These are phyloP conservation scores for Pseudorhiza aurosa DNA, from an alignment of 30 jellyfish, hydroid and myxozoan species.

Conservation along the genomic window DNA sequence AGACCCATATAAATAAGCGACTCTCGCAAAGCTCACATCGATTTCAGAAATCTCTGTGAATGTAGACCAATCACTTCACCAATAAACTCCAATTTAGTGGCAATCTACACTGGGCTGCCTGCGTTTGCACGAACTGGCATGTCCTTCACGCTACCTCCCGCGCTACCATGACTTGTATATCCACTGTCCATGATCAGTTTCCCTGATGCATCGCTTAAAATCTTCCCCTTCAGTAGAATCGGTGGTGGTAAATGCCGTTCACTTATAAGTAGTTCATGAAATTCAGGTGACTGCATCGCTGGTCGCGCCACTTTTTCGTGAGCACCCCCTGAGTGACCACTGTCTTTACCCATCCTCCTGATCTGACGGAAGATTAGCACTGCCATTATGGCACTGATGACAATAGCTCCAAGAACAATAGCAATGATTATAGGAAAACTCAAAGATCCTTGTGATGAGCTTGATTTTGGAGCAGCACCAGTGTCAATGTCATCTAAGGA, in stretches of 20 bases:
- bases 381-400: conserved; percentile 48
- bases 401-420: conserved; percentile 67
- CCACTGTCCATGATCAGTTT: conserved; percentile 66
- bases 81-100: too few relatives aligned
- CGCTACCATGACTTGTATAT: conserved; percentile 71
- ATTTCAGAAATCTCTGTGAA: too few relatives aligned
- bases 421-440: conserved; percentile 76
- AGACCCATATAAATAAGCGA: too few relatives aligned
- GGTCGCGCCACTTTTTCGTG: conserved; percentile 4
- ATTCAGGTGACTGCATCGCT: conserved; percentile 35
- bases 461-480: neutral
- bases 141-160: conserved; percentile 63
- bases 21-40: too few relatives aligned
- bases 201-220: conserved; percentile 13
- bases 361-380: conserved; percentile 55
- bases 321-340: conserved; percentile 4
- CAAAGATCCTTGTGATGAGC: conserved; percentile 36
- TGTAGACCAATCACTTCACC: too few relatives aligned
- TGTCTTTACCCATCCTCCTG: conserved; percentile 55
- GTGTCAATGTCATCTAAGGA: neutral
- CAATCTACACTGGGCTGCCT: conserved; percentile 26
- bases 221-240: conserved; percentile 9
- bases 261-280: conserved; percentile 28
- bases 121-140: conserved; percentile 21
- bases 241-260: conserved; percentile 37